Evolutionary conservation across 2,113 vertebrate species (phyloP), one percentile per base, ranked within the genome.

Genomic region (Labeo rohita): DNA sequence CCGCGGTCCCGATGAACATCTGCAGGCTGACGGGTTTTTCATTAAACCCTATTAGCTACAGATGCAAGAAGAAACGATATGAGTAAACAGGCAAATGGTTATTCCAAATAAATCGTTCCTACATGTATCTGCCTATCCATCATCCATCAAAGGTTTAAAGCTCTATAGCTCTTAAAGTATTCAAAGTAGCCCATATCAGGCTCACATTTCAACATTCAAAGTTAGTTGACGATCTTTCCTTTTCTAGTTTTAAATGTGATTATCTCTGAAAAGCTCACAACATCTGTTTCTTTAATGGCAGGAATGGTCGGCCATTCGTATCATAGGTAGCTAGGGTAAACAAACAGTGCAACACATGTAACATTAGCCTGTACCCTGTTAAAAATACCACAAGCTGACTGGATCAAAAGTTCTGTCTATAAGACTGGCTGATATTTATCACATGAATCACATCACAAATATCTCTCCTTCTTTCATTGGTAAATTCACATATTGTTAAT

Each of bases 1-100:
- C 98, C 0, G 97, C 96, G 0, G 98, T 99, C n/a, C 98, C 98
- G 1, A 99, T 98, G 94, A 99, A 99, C 93, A 99, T 93, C 85
- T 98, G 95, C 39, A 99, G 92, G 91, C 93, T 96, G 90, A 99
- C 89, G 0, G 96, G 95, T 91, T 96, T 97, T 81, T 98, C 95
- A 3, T 79, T 96, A 91, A 96, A 98, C 73, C 98, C 98, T 7
- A 92, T 90, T 76, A 99, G 92, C 98, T 99, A 94, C 50, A 84
- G 80, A 74, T 83, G 83, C 23, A 87, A 89, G 70, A 90, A 18
- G 52, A 50, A 61, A 76, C 1, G 39, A 39, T 45, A 72, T 6
- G 76, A 50, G 77, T 8, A 83, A 23, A 56, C 63, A 79, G 4
- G 9, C 16, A 34, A 3, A 36, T 2, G 16, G 39, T 45, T 10